phyloP scores from a whole-genome alignment of 2,888 invertebrate genomes.

The Amphipyra tragopoginis region DNA sequence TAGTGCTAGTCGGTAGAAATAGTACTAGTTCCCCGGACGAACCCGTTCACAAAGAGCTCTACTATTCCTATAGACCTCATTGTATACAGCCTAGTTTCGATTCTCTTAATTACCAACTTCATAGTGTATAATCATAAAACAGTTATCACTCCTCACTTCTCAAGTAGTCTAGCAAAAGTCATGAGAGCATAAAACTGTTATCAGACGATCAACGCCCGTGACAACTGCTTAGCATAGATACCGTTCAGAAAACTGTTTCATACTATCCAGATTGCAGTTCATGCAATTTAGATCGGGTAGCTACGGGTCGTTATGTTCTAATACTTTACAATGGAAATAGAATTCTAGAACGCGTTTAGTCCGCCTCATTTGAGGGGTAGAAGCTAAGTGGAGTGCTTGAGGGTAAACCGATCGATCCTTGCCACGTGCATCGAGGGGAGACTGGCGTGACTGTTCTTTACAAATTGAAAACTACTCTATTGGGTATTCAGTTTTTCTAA shows the following conservation, averaged over 20 bases:
- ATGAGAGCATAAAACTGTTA: slow-evolving; percentile 39
- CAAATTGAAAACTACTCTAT: no score
- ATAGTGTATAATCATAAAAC: neutral
- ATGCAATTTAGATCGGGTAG: slow-evolving; percentile 20
- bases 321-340: slow-evolving; percentile 34
- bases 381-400: no score
- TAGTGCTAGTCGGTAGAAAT: no score
- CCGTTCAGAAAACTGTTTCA: slow-evolving; percentile 36
- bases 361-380: neutral
- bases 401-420: neutral
- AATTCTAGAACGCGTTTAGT: slow-evolving; percentile 2
- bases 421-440: no score
- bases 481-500: no score
- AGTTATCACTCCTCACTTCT: neutral
- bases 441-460: no score
- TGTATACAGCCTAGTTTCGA: no score
- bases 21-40: no score
- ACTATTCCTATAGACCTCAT: no score
- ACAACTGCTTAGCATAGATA: slow-evolving; percentile 23
- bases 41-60: no score
- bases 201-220: slow-evolving; percentile 18
- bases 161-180: slow-evolving; percentile 19
- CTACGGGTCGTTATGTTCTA: slow-evolving; percentile 38
- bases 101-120: no score
- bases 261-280: slow-evolving; percentile 17